Evolutionary conservation across 1,140 invertebrate species (phyloP).

Genomic region (Drosophila seguyi): DNA sequence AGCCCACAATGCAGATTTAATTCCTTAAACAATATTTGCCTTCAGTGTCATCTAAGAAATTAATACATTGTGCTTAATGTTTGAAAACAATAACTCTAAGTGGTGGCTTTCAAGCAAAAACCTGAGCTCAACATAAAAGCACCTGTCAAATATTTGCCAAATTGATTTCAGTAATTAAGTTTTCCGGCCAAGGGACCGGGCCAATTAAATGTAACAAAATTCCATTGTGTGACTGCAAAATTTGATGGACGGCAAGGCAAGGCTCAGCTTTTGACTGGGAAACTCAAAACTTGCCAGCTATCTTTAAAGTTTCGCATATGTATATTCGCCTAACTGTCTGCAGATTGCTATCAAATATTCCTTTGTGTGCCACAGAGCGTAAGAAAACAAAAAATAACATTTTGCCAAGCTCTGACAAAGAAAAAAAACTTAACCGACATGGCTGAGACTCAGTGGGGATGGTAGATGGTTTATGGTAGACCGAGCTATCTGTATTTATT

Average conservation of each 20-base stretch:
- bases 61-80: constrained; percentile 2
- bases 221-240: not conserved
- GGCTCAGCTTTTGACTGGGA: not conserved
- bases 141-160: constrained; percentile 25
- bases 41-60: not conserved
- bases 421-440: constrained; percentile 56
- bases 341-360: constrained; percentile 63
- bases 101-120: not conserved
- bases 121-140: not conserved
- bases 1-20: not conserved
- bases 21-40: not conserved
- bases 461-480: constrained; percentile 8
- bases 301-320: constrained; percentile 36
- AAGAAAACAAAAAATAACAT: constrained; percentile 54
- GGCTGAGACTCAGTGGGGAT: constrained; percentile 14
- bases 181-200: not conserved
- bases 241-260: constrained; percentile 2
- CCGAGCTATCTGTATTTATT: constrained; percentile 42
- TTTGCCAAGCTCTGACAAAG: constrained; percentile 42
- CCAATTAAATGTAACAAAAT: constrained; percentile 14
- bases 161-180: constrained; percentile 23
- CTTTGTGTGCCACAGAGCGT: constrained; percentile 40
- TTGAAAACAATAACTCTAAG: not conserved
- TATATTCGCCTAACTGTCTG: constrained; percentile 35
- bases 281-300: constrained; percentile 9